Percentiles rank a stretch among this genome's conserved stretches.
Evolutionary conservation across 2,888 invertebrate species (phyloP).

Genomic region (Theretra japonica): DNA sequence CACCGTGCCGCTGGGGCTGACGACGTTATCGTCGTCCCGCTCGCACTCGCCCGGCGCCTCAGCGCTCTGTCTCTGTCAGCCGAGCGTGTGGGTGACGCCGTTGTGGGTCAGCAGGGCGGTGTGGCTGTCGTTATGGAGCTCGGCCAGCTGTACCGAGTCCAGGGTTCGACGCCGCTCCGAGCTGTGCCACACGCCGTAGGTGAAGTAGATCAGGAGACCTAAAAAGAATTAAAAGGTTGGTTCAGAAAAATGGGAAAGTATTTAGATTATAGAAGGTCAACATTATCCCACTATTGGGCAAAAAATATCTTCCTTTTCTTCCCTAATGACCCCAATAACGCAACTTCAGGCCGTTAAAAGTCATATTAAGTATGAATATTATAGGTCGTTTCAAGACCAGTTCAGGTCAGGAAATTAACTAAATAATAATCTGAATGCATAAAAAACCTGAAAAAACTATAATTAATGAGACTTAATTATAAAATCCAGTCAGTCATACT

Average conservation of each 20-base stretch:
- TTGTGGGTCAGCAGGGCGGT: constrained; percentile 64
- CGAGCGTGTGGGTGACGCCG: constrained; percentile 62
- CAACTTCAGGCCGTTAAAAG: no score
- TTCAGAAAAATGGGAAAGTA: neutral
- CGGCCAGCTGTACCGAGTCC: constrained; percentile 61
- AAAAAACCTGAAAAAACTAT: no score
- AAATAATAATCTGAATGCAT: no score
- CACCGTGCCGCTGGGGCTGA: constrained; percentile 66
- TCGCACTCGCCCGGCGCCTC: constrained; percentile 16
- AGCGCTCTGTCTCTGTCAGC: constrained; percentile 57
- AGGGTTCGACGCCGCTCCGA: constrained; percentile 71
- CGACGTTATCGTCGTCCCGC: constrained; percentile 33
- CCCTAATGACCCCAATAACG: no score
- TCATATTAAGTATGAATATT: no score
- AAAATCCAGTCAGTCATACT: no score
- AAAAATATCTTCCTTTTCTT: no score
- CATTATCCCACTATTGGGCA: no score
- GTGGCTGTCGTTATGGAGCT: constrained; percentile 71
- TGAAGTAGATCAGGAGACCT: constrained; percentile 90
- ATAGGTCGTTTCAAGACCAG: no score
- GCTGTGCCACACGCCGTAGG: constrained; percentile 90
- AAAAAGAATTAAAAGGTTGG: neutral
- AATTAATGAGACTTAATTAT: no score
- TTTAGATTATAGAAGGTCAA: neutral
- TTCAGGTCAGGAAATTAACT: no score